These are phyloP conservation scores for Caenorhabditis doughertyi DNA, from an alignment of 2,888 invertebrate genomes.

Conservation along the genomic window DNA sequence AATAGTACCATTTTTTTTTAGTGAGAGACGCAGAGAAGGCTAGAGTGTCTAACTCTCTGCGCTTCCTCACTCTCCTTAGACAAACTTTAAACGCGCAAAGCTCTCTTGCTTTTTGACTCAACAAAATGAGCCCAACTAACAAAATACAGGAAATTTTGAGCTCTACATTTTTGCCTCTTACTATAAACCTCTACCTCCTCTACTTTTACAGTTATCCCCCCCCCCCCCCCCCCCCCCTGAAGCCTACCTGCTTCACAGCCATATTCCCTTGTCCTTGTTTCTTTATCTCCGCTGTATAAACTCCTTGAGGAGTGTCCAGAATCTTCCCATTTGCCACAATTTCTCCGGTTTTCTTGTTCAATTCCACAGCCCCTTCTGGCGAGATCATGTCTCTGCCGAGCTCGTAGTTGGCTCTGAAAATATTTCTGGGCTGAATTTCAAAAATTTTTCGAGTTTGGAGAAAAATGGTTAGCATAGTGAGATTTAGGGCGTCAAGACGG, in stretches of 20 bases:
- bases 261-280: not conserved
- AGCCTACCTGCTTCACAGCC: slow-evolving; percentile 35
- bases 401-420: slow-evolving; percentile 62
- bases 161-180: not conserved
- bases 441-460: not conserved
- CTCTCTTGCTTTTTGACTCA: no score
- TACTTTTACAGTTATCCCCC: no score
- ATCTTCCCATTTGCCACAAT: slow-evolving; percentile 50
- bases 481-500: not conserved
- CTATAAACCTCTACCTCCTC: no score
- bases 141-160: not conserved
- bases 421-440: not conserved
- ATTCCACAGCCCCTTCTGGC: slow-evolving; percentile 49
- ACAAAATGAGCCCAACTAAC: no score
- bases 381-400: slow-evolving; percentile 51
- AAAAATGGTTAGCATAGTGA: no score
- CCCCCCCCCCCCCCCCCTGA: no score
- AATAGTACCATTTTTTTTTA: no score
- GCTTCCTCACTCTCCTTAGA: no score
- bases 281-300: slow-evolving; percentile 50
- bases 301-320: slow-evolving; percentile 59
- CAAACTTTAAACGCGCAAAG: no score
- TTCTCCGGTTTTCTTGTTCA: slow-evolving; percentile 55
- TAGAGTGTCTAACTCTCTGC: no score
- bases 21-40: no score